Percentiles rank a stretch among this genome's conserved stretches.
phyloP scores from a whole-genome alignment of 2,113 vertebrate genomes.

The Albula glossodonta region DNA sequence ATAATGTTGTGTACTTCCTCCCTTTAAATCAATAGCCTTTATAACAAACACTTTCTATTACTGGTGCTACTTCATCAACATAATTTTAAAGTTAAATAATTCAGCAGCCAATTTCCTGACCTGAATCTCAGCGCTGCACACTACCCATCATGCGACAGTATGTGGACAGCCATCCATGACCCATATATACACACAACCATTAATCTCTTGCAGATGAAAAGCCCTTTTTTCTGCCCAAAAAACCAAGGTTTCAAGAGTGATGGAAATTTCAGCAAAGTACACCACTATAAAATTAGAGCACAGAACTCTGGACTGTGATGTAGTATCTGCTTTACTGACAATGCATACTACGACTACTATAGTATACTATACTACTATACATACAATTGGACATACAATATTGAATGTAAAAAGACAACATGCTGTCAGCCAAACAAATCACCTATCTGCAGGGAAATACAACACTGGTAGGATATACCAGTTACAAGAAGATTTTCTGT shows the following conservation, averaged over 20 bases:
- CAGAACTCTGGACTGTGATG: background rate
- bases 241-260: background rate
- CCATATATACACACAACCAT: conserved; percentile 27
- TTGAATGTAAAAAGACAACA: no score
- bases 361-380: no score
- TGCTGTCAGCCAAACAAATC: no score
- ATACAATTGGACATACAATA: no score
- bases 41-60: background rate
- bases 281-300: background rate
- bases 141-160: background rate
- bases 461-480: no score
- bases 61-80: background rate
- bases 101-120: conserved; percentile 1
- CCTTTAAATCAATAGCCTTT: background rate
- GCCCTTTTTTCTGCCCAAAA: background rate
- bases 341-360: no score
- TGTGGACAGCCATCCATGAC: conserved; percentile 13
- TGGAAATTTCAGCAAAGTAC: background rate
- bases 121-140: background rate
- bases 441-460: no score
- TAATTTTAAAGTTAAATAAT: conserved; percentile 9
- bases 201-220: conserved; percentile 6
- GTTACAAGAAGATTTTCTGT: no score
- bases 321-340: background rate
- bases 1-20: background rate